Conservation (phyloP, 2,113 vertebrate genomes). For the Hucho hucho region DNA sequence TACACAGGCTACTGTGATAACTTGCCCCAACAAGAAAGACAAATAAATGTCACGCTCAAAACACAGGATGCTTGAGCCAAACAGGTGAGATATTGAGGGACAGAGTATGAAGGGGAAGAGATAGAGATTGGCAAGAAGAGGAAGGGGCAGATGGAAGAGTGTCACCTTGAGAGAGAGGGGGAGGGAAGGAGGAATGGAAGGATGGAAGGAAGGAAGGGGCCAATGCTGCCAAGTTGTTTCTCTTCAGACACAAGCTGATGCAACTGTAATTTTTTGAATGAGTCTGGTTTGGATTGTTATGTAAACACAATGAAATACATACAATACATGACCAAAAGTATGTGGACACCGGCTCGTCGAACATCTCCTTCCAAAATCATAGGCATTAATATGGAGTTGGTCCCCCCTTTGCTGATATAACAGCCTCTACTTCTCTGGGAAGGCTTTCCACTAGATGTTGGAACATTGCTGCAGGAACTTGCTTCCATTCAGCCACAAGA, state of each 20-base stretch:
- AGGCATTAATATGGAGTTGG: too few species aligned
- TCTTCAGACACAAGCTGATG: slow-evolving; percentile 43
- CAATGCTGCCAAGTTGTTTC: slow-evolving; percentile 42
- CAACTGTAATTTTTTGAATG: not conserved
- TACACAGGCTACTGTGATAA: slow-evolving; percentile 7
- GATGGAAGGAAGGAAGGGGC: not conserved
- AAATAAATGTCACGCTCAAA: not conserved
- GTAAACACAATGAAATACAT: too few species aligned
- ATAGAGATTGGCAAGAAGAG: slow-evolving; percentile 48
- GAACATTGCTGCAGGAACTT: too few species aligned
- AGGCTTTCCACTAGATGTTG: too few species aligned
- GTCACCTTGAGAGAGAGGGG: slow-evolving; percentile 62
- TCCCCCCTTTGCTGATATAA: too few species aligned
- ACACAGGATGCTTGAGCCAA: not conserved
- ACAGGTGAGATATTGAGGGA: slow-evolving; percentile 32
- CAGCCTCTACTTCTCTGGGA: too few species aligned
- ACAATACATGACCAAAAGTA: too few species aligned
- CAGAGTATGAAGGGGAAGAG: slow-evolving; percentile 14
- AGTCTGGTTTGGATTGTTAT: too few species aligned
- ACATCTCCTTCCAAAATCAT: too few species aligned
- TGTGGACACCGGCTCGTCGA: too few species aligned
- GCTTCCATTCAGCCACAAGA: too few species aligned
- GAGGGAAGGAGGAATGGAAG: slow-evolving; percentile 20
- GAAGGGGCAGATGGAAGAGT: slow-evolving; percentile 67
- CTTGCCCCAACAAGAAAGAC: not conserved